Evolutionary conservation across 2,888 invertebrate species (phyloP).

Genomic region (Frankliniella fusca): DNA sequence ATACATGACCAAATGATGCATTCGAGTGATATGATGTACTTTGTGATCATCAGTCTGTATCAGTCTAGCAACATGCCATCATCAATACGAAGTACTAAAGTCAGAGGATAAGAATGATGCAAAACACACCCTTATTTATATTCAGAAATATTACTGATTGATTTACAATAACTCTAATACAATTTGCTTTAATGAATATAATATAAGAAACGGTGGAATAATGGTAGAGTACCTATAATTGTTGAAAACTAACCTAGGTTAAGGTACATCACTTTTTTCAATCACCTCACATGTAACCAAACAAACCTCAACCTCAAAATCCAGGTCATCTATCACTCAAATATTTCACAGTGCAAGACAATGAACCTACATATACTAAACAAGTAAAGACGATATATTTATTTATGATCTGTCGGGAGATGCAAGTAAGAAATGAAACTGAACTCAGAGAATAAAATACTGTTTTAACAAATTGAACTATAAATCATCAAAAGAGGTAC

Average conservation of each 20-base stretch:
- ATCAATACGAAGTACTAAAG: not conserved
- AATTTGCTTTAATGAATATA: not conserved
- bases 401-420: not conserved
- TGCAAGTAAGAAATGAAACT: not conserved
- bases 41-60: conserved; percentile 24
- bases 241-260: conserved; percentile 1
- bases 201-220: conserved; percentile 24
- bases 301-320: not conserved
- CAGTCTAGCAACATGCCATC: conserved; percentile 4
- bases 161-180: not conserved
- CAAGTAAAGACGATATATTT: not conserved
- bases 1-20: conserved; percentile 26
- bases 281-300: not conserved
- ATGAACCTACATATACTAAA: not conserved
- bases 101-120: not conserved
- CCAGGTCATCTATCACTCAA: not conserved
- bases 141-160: not conserved
- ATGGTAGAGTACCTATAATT: not conserved
- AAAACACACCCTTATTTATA: not conserved
- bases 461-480: not conserved
- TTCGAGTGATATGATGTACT: conserved; percentile 20
- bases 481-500: not conserved
- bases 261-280: conserved; percentile 12
- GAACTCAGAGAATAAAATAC: not conserved
- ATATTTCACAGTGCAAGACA: conserved; percentile 2